These are phyloP conservation scores for Oscheius sp. DNA, from an alignment of 2,888 invertebrate genomes.

Conservation along the genomic window DNA sequence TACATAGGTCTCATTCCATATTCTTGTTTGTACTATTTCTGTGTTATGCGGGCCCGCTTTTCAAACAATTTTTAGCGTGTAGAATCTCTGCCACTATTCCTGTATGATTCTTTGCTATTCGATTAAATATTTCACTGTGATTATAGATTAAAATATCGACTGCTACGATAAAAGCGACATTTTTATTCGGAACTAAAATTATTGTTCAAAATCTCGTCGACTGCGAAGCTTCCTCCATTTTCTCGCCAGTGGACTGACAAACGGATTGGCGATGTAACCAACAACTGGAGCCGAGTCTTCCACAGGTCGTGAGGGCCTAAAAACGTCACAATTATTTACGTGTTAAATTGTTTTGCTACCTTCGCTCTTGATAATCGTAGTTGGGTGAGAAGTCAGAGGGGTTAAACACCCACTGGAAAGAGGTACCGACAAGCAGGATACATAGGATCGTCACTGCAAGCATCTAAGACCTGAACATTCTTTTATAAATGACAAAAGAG, in stretches of 20 bases:
- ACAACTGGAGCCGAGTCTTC: slow-evolving; percentile 13
- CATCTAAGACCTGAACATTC: neutral
- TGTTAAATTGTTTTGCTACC: slow-evolving; percentile 7
- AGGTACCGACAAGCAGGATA: slow-evolving; percentile 28
- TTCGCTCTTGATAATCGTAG: slow-evolving; percentile 1
- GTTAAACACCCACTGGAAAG: slow-evolving; percentile 35
- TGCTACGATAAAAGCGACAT: no score
- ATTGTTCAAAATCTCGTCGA: slow-evolving; percentile 15
- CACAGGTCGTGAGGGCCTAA: slow-evolving; percentile 21
- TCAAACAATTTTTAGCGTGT: neutral
- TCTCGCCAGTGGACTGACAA: slow-evolving; percentile 37
- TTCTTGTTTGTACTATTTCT: neutral
- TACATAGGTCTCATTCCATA: slow-evolving; percentile 17
- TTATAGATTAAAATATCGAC: no score
- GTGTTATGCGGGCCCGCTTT: slow-evolving; percentile 10
- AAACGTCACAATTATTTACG: neutral
- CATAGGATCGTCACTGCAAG: neutral
- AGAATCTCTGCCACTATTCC: neutral
- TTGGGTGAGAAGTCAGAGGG: slow-evolving; percentile 23
- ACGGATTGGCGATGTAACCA: slow-evolving; percentile 34
- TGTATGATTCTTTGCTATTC: neutral
- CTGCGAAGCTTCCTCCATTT: slow-evolving; percentile 38
- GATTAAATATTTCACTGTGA: neutral
- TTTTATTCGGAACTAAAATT: no score
- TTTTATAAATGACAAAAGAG: no score